Evolutionary conservation across 2,113 vertebrate genomes (phyloP), one percentile per base, ranked within the genome.

Genomic region (Malurus elegans): DNA sequence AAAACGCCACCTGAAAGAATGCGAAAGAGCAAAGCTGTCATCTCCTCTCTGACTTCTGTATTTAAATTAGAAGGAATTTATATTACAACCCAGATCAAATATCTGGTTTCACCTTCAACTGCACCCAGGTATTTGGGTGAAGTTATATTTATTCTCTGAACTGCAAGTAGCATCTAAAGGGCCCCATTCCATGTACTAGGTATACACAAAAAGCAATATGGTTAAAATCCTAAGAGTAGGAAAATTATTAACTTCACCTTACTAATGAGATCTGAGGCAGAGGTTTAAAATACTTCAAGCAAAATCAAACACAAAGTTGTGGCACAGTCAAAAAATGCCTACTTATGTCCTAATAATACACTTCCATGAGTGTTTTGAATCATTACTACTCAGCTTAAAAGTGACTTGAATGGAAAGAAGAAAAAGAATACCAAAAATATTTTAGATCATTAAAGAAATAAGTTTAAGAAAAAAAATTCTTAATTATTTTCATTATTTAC

Each of bases 401-500:
- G 28, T 44, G 25, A 64, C 36, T 56, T 60, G 53, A 74, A 69
- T 31, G 13, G 65, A 88, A 67, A 58, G 6, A 16, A 64, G 61
- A 83, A 34, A 32, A 14, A 34, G 31, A 45, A 20, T 19, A 57
- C 3, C 1, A 32, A 93, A 83, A 86, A 21, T 42, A 76, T 15
- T 61, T 73, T 16, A 58, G 21, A 57, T 31, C 19, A 47, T 42
- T 81, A 75, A 71, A 90, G 82, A 97, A 94, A 69, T 69, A 90
- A 90, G 48, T 72, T 86, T 85, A 80, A 66, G 54, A 50, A 83
- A 62, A 25, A 38, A 20, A n/a, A 12, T 11, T 62, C 7, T 50
- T 45, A 1, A 31, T 51, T 90, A 89, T 56, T 95, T 50, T 42
- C 1, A 31, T 51, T 90, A 89, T 56, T 95, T 97, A 98, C 98